These are phyloP conservation scores for Choloepus hoffmanni DNA, from an alignment of 2,113 vertebrate genomes.

Conservation along the genomic window DNA sequence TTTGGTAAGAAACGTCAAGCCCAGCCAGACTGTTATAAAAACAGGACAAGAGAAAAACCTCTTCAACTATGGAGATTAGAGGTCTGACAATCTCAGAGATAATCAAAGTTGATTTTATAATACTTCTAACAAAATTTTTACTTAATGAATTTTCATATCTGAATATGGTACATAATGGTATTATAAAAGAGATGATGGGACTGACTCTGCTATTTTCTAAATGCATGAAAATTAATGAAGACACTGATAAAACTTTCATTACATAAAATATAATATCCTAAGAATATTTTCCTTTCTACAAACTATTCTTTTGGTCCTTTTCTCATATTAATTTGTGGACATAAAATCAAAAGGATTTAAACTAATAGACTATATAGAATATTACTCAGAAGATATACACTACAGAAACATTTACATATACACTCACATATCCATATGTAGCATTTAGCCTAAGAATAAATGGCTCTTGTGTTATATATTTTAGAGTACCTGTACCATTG, in stretches of 20 bases:
- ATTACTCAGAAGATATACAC: not conserved
- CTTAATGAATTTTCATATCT: conserved; percentile 67
- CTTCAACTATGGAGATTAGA: conserved; percentile 66
- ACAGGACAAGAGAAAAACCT: conserved; percentile 60
- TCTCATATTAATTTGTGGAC: not conserved
- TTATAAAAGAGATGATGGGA: not conserved
- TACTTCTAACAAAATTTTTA: conserved; percentile 56
- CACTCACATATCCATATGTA: not conserved
- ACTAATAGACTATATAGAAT: not conserved
- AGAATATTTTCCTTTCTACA: conserved; percentile 49
- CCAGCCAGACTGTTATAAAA: conserved; percentile 70
- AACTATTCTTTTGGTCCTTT: conserved; percentile 34
- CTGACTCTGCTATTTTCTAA: conserved; percentile 9
- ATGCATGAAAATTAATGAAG: conserved; percentile 48
- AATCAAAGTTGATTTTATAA: conserved; percentile 71
- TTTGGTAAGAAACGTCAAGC: conserved; percentile 62
- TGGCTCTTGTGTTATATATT: not conserved
- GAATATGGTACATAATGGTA: conserved; percentile 12
- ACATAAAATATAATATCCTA: conserved; percentile 46
- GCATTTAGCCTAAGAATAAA: not conserved
- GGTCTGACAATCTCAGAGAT: conserved; percentile 64
- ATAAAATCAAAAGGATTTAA: conserved; percentile 27
- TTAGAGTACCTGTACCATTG: not conserved
- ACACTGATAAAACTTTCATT: conserved; percentile 24
- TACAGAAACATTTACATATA: not conserved